Conservation (phyloP, 2,797 vertebrate genomes). For the Alauda arvensis region DNA sequence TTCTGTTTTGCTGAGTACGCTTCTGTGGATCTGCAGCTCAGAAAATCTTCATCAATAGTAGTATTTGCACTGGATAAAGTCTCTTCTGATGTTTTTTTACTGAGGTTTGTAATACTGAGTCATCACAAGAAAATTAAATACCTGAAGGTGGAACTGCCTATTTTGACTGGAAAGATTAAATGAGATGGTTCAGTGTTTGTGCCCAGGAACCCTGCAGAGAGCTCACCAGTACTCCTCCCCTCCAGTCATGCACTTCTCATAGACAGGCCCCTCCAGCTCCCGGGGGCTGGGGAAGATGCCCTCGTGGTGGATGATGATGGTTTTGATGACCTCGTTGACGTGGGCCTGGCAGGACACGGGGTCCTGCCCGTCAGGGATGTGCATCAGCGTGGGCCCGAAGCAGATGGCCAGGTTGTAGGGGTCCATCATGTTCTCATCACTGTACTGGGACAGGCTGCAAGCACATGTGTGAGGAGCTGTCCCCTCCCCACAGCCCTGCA, state of each 20-base stretch:
- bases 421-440: conserved; percentile 99
- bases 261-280: conserved; percentile 92
- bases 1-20: background rate
- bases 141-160: background rate
- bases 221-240: conserved; percentile 97
- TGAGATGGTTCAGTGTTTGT: background rate
- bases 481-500: no score
- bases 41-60: background rate
- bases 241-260: conserved; percentile 98
- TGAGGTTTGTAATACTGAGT: background rate
- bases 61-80: background rate
- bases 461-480: conserved; percentile 15
- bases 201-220: background rate
- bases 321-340: conserved; percentile 98
- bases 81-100: background rate
- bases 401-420: conserved; percentile 98
- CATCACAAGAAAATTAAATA: background rate
- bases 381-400: conserved; percentile 97
- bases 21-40: background rate
- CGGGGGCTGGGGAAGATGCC: conserved; percentile 89
- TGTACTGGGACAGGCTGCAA: conserved; percentile 93
- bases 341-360: conserved; percentile 96
- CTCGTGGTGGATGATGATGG: conserved; percentile 92
- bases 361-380: conserved; percentile 95
- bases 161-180: background rate